Base-by-base conservation (phyloP, 2,113 vertebrate genomes). In the Percina caprodes region DNA sequence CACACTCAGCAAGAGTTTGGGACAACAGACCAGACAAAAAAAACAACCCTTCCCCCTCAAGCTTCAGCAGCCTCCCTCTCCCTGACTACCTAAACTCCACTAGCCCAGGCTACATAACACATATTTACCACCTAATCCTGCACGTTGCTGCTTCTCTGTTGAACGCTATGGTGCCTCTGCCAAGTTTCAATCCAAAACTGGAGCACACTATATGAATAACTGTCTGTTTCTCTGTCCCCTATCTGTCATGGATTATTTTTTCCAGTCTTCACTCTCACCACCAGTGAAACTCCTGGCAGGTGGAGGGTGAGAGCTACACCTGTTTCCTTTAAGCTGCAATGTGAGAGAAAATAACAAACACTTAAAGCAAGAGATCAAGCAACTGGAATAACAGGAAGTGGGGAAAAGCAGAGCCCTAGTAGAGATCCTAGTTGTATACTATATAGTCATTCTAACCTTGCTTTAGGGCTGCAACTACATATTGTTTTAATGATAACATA, bases 221-320 rank as follows among this genome's bases (percentile, higher is more conserved):
- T 82, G 52, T 68, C 58, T 74, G 80, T 82, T 75, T 79, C 86
- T 77, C 76, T 19, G 10, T 59, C 75, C 63, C 61, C 11, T 71
- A 45, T 85, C 66, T 87, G 69, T 91, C 77, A 79, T 62, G 26
- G 60, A 84, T 91, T 83, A 62, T 39, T 51, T 75, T 54, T 23
- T 55, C 72, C 30, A 6, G 42, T 55, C 59, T 55, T 18, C 0
- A 1, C 68, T 86, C 68, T 48, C 45, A 55, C 59, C 62, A 54
- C 19, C 58, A 74, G 63, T 65, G 67, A 80, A 83, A 84, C 80
- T 95, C 88, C 87, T 96, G 83, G 96, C 96, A 52, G 96, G 94
- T 68, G 97, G 95, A 10, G 94, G 77, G 0, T 95, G 96, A 86
- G 95, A 96, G 85, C 77, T 93, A 63, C 97, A 97, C 90, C 87